Evolutionary conservation across 2,113 vertebrate genomes (phyloP).

Genomic region (Dipodomys ordii): DNA sequence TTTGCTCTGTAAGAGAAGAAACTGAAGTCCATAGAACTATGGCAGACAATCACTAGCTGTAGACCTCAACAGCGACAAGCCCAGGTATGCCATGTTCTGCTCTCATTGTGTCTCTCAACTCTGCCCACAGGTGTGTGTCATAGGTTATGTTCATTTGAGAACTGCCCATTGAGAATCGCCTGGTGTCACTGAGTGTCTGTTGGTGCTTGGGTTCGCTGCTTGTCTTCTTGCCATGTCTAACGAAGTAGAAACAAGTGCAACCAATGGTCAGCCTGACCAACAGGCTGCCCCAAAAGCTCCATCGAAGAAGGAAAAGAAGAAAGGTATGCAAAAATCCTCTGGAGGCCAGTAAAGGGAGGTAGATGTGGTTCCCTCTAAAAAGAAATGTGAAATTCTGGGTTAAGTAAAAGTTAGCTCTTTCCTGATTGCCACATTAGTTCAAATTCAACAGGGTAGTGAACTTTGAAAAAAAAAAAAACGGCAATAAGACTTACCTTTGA

Average conservation of each 20-base stretch:
- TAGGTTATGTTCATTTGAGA: slow-evolving; percentile 76
- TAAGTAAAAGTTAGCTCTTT: not conserved
- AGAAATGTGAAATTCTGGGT: not conserved
- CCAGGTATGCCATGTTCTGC: not conserved
- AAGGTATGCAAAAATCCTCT: slow-evolving; percentile 88
- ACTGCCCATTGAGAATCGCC: not conserved
- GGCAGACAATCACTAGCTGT: not conserved
- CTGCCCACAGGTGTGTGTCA: slow-evolving; percentile 65
- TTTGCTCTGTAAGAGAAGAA: not conserved
- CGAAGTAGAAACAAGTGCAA: slow-evolving; percentile 87
- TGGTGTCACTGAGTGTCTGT: slow-evolving; percentile 34
- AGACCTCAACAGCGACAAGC: not conserved
- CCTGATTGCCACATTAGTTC: not conserved
- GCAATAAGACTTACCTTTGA: not conserved
- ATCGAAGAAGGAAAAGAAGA: slow-evolving; percentile 93
- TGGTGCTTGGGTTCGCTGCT: slow-evolving; percentile 67
- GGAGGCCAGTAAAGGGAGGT: not conserved
- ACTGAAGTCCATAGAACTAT: not conserved
- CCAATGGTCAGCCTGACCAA: slow-evolving; percentile 84
- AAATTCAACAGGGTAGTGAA: not conserved
- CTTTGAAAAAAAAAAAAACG: not conserved
- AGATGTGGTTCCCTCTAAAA: not conserved
- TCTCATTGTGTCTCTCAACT: not conserved
- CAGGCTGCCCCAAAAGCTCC: slow-evolving; percentile 83
- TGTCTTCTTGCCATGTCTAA: slow-evolving; percentile 89